Base-by-base conservation (phyloP, 1,140 invertebrate genomes). In the Tachypleus tridentatus region DNA sequence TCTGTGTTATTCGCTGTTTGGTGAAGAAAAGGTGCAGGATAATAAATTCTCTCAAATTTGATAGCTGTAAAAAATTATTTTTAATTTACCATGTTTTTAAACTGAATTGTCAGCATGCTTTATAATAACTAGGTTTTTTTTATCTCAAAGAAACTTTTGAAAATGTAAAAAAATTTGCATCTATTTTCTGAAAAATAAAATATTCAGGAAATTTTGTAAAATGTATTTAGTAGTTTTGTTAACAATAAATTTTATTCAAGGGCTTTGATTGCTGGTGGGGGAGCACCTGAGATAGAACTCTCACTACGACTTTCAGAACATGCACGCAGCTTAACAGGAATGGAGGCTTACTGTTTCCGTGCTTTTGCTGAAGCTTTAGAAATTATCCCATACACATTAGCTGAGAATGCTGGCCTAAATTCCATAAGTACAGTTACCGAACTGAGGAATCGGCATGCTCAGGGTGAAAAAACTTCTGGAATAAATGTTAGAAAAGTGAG, bases 341-440 rank as follows among this genome's bases (percentile, higher is more conserved):
- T 95, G 57, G 89, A 97, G 76, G 90, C 95, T 60, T 98, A 98
- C 76, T 98, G 96, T 74, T 78, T 79, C 69, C 83, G 88, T 69
- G 94, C 92, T 3, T 99, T 92, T 81, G 93, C 96, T 6, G 90
- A 97, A 76, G 93, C 97, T 3, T 79, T 99, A 48, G 95, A 98
- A 80, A 87, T 99, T 4, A 91, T 99, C 74, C 97, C 97, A 3
- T 96, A 87, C 61, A 99, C 97, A 4, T 80, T 99, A 62, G 93
- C 97, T n/a, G 97, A 99, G 80, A 99, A 99, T 78, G 96, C 97
- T 49, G 97, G 97, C n/a, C 80, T 99, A 3, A 98, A 97, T 79
- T 89, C 97, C 0, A 98, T 99, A 75, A 78, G 89, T 60, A 98
- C 96, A 1, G 96, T 99, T 1, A 99, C 97, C 0, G 95, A 98